Evolutionary conservation across 2,113 vertebrate species (phyloP).

Genomic region (Ptilonorhynchus violaceus): DNA sequence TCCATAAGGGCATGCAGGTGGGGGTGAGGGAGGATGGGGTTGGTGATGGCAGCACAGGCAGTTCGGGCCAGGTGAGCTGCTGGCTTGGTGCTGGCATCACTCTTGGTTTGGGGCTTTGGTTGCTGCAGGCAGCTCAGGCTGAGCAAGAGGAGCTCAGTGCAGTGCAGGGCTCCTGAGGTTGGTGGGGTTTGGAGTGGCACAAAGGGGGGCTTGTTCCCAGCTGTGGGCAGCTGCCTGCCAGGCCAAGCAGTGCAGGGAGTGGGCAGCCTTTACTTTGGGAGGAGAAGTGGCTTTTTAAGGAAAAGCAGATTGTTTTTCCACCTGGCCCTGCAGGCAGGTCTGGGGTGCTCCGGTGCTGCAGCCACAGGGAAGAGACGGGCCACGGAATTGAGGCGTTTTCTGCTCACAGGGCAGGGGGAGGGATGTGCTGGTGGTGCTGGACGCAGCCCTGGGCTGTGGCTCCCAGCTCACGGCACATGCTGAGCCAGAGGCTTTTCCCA

Average conservation of each 20-base stretch:
- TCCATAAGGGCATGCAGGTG: accelerated
- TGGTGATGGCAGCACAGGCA: accelerated
- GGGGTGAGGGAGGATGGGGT: accelerated
- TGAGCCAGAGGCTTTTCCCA: neutral
- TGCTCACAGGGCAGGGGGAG: neutral
- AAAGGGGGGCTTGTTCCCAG: neutral
- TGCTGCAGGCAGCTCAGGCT: neutral
- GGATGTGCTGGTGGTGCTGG: accelerated
- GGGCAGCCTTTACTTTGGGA: neutral
- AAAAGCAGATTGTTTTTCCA: neutral
- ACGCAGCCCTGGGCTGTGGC: neutral
- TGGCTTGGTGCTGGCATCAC: accelerated
- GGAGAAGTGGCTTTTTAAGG: neutral
- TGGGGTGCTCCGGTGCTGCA: accelerated
- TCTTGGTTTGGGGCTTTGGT: neutral
- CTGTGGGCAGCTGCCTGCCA: neutral
- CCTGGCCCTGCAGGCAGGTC: neutral
- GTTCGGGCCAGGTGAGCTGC: neutral
- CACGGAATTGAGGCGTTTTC: accelerated
- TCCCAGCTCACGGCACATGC: accelerated
- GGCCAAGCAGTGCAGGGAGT: neutral
- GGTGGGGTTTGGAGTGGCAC: accelerated
- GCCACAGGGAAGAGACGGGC: accelerated
- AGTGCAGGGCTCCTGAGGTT: accelerated
- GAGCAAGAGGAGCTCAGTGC: neutral